phyloP scores from a whole-genome alignment of 2,888 invertebrate genomes.

The Brachycybe producta region DNA sequence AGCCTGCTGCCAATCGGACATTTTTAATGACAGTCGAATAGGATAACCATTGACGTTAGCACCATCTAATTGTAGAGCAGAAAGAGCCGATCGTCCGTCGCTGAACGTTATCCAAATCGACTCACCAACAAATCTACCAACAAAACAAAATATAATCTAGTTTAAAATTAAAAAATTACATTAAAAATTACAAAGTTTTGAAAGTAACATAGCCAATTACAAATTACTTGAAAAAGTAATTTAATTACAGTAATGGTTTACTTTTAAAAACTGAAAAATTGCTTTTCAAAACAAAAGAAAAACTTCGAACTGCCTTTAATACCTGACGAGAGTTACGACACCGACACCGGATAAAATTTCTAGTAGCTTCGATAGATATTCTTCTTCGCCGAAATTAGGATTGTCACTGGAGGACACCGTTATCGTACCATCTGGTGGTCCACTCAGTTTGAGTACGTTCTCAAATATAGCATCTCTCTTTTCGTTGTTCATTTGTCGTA shows the following conservation, averaged over 20 bases:
- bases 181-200: background rate
- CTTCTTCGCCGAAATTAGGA: constrained; percentile 64
- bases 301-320: constrained; percentile 10
- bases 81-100: constrained; percentile 72
- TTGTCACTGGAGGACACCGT: constrained; percentile 50
- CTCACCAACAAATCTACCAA: constrained; percentile 60
- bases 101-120: constrained; percentile 86
- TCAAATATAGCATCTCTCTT: constrained; percentile 67
- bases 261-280: too few relatives aligned
- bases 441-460: constrained; percentile 69
- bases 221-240: background rate
- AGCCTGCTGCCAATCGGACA: constrained; percentile 69
- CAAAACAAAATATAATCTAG: constrained; percentile 80
- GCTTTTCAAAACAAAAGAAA: background rate
- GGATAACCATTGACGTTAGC: constrained; percentile 34
- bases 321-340: constrained; percentile 74
- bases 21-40: constrained; percentile 59
- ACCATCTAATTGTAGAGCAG: constrained; percentile 35
- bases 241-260: too few relatives aligned
- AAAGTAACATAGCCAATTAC: constrained; percentile 6
- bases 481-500: constrained; percentile 61
- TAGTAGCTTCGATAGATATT: too few relatives aligned
- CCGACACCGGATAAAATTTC: constrained; percentile 72
- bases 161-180: constrained; percentile 22
- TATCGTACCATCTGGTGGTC: constrained; percentile 90